Percentiles rank a stretch among this genome's conserved stretches.
Evolutionary conservation across 2,888 invertebrate genomes (phyloP).

Genomic region (Meganola albula): DNA sequence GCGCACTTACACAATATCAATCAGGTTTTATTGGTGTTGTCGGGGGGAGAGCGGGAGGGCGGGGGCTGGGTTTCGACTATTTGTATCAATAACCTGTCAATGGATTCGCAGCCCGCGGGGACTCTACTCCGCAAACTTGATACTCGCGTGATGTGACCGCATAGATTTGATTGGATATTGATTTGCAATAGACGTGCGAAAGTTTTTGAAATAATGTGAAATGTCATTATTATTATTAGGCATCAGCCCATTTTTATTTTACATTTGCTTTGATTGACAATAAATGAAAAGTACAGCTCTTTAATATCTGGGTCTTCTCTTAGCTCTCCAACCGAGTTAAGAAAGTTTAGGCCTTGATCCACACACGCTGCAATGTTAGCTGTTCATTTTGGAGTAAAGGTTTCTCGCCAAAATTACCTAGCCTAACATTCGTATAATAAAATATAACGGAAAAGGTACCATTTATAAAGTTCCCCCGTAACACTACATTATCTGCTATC

Average conservation of each 20-base stretch:
- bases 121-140: slow-evolving; percentile 58
- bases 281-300: too few relatives aligned
- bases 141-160: slow-evolving; percentile 57
- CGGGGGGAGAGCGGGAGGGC: slow-evolving; percentile 44
- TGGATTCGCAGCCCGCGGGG: slow-evolving; percentile 66
- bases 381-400: too few relatives aligned
- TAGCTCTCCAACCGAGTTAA: too few relatives aligned
- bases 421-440: slow-evolving; percentile 35
- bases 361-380: too few relatives aligned
- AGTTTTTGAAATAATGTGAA: too few relatives aligned
- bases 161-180: slow-evolving; percentile 69
- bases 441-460: slow-evolving; percentile 46
- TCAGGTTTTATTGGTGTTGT: slow-evolving; percentile 78
- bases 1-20: slow-evolving; percentile 78
- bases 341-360: too few relatives aligned
- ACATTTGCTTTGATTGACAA: too few relatives aligned
- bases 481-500: slow-evolving; percentile 67
- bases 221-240: too few relatives aligned
- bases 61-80: slow-evolving; percentile 52
- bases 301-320: too few relatives aligned
- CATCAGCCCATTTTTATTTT: too few relatives aligned
- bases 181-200: slow-evolving; percentile 60
- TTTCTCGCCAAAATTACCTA: slow-evolving; percentile 29
- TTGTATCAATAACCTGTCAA: slow-evolving; percentile 80
- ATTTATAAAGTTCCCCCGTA: slow-evolving; percentile 56